phyloP scores from a whole-genome alignment of 1,140 invertebrate genomes.

The Camponotus pennsylvanicus region DNA sequence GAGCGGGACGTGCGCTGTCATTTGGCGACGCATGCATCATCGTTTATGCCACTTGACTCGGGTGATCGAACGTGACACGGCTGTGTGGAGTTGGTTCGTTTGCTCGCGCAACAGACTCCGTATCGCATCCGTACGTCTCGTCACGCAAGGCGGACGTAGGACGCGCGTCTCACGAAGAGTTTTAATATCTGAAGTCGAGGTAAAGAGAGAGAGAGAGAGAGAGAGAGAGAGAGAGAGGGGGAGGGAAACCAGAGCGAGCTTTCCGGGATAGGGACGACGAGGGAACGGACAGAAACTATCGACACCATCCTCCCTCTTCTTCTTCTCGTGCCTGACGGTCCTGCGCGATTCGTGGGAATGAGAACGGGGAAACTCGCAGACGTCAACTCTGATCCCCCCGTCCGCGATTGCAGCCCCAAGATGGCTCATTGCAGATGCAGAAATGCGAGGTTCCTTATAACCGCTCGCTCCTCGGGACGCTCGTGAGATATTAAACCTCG shows the following conservation, averaged over 20 bases:
- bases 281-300: slow-evolving; percentile 8
- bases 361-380: slow-evolving; percentile 66
- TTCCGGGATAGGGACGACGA: slow-evolving; percentile 1
- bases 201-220: too few relatives aligned
- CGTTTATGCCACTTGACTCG: slow-evolving; percentile 75
- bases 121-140: slow-evolving; percentile 12
- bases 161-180: slow-evolving; percentile 61
- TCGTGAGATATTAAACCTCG: slow-evolving; percentile 75
- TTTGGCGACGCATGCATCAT: slow-evolving; percentile 76
- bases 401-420: slow-evolving; percentile 56
- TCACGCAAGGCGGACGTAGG: neutral
- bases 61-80: slow-evolving; percentile 72
- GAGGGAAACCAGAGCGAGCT: neutral
- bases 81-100: slow-evolving; percentile 62
- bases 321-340: neutral
- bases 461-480: slow-evolving; percentile 53
- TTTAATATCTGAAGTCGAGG: slow-evolving; percentile 68
- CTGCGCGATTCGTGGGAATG: slow-evolving; percentile 36
- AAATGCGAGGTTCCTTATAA: slow-evolving; percentile 71
- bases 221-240: too few relatives aligned
- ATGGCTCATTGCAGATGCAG: slow-evolving; percentile 74
- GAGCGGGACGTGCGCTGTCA: slow-evolving; percentile 66
- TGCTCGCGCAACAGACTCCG: slow-evolving; percentile 23
- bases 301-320: neutral
- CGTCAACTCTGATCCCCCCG: slow-evolving; percentile 51